Evolutionary conservation across 23 tunicate genomes (phyloP), one percentile per base, ranked within the genome.

Genomic region (Ascidia mentula): DNA sequence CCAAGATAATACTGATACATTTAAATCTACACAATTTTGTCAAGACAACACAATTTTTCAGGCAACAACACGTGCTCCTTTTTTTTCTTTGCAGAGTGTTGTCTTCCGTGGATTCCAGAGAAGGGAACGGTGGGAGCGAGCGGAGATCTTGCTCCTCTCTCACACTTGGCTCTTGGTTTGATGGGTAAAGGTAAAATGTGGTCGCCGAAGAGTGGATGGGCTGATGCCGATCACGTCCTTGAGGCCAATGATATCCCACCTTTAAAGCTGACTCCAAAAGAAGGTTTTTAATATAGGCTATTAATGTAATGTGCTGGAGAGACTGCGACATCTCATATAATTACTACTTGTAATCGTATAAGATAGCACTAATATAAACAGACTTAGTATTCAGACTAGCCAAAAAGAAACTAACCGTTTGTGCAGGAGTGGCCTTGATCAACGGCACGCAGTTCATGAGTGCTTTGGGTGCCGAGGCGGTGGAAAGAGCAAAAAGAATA

Each of bases 151-250:
- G 96, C 99, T 17, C 99, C 95, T 5, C 72, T 95, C 38, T 77
- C 99, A 0, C 99, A 95, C 72, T 34, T 95, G 83, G 95, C 99
- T 18, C 77, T 87, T 3, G 99, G 99, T 15, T 46, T 95, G 38
- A 79, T 86, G 89, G 99, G 99, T 18, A 83, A 95, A 81, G 99
- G 99, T 36, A 78, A 83, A 45, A 95, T 95, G 99, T 95, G 99
- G 99, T 86, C 92, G 0, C 96, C 96, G 4, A 60, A 78, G 20
- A 90, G 92, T 35, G 99, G 99, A 32, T 86, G 92, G 95, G 83
- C 92, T 6, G 83, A 82, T 46, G 99, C 96, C 6, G 37, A 60
- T 6, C 69, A 73, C 26, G 96, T 95, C 28, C 37, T 95, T 36
- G 86, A 83, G 46, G 89, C 92, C 35, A 53, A 86, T 36, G 81